phyloP scores from a whole-genome alignment of 30 jellyfish, hydroid and myxozoan species.

The Catostylus mosaicus region DNA sequence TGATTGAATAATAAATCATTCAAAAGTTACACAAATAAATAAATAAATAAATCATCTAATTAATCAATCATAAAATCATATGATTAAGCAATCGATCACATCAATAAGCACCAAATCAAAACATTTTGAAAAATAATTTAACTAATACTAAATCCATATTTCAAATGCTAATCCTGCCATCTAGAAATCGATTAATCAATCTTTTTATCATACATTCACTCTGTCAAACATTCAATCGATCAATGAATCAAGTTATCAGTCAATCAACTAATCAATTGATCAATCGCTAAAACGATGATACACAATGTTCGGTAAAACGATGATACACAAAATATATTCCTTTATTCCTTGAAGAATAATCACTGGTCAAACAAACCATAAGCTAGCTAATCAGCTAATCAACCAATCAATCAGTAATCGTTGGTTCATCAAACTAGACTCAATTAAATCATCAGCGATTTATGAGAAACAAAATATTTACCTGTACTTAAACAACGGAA shows the following conservation, averaged over 20 bases:
- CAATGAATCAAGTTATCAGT: background rate
- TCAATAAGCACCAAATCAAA: background rate
- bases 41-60: too few relatives aligned
- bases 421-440: background rate
- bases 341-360: too few relatives aligned
- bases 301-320: too few relatives aligned
- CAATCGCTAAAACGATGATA: background rate
- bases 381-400: background rate
- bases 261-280: background rate
- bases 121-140: too few relatives aligned
- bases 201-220: background rate
- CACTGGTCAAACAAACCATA: background rate
- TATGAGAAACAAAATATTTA: background rate
- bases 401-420: background rate
- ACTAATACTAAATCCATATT: background rate
- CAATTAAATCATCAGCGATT: background rate
- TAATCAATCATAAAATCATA: background rate
- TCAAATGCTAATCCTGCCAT: background rate
- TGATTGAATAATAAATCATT: too few relatives aligned
- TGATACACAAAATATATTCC: too few relatives aligned
- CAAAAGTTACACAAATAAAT: too few relatives aligned
- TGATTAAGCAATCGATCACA: background rate
- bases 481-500: conserved; percentile 88
- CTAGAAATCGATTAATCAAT: background rate
- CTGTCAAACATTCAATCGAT: background rate